Evolutionary conservation across 2,113 vertebrate genomes (phyloP).

Genomic region (Montifringilla adamsi): DNA sequence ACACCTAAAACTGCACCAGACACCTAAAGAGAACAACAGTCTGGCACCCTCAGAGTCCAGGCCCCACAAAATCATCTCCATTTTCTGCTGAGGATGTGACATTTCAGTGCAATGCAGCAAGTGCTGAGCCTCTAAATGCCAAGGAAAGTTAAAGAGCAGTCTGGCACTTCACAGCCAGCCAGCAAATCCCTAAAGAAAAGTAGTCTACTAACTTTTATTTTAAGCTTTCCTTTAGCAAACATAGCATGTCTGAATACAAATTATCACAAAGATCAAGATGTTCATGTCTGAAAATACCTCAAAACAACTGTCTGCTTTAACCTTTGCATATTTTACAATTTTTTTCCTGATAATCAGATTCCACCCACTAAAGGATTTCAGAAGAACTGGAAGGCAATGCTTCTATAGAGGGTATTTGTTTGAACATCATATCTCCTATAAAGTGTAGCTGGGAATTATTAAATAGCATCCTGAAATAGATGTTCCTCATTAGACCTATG

Average conservation of each 20-base stretch:
- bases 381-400: background rate
- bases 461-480: background rate
- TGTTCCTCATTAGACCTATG: background rate
- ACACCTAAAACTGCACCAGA: background rate
- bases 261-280: conserved; percentile 38
- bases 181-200: background rate
- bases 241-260: background rate
- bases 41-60: background rate
- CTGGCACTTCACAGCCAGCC: background rate
- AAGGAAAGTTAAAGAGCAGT: background rate
- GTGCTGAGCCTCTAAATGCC: background rate
- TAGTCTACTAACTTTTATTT: background rate
- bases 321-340: background rate
- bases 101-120: background rate
- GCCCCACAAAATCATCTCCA: background rate
- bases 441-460: background rate
- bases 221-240: background rate
- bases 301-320: conserved; percentile 24
- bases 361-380: background rate
- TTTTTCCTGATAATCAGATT: conserved; percentile 18
- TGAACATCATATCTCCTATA: background rate
- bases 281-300: conserved; percentile 44
- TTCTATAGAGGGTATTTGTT: background rate
- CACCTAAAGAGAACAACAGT: background rate
- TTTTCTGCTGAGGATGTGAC: background rate